Base-by-base conservation (phyloP, 2,888 invertebrate species). In the Schizaphis graminum region DNA sequence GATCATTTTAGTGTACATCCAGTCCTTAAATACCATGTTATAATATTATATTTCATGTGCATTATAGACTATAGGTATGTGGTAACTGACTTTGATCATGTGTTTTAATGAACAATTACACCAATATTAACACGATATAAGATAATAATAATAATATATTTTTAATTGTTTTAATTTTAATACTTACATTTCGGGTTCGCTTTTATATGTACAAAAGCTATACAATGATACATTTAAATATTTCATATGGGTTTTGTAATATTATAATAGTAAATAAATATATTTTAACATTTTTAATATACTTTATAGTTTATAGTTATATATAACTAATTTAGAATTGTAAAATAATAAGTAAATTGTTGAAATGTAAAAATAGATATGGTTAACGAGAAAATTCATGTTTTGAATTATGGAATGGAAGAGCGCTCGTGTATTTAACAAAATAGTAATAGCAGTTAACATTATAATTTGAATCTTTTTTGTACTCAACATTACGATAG, bases 311-410 rank as follows among this genome's bases (percentile, higher is more conserved):
- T 47, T 53, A 53, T 53, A 53, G 53, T 53, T 53, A 53, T 8
- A 0, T 85, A 57, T 47, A 21, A 84, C 21, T 85, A 44, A 3
- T 47, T 91, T 44, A n/a, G 56, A 35, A 67, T 49, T 56, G 7
- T 21, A 85, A 56, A 57, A 56, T 21, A 24, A 85, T 56, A 44
- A 57, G 4, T 56, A 44, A 4, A n/a, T 44, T 11, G 11, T 57
- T 91, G 24, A 86, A 57, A 47, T 86, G 92, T 92, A 92, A 61
- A 67, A 87, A 92, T 87, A 92, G 61, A 86, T 87, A 61, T 87
- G 47, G 41, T 91, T 26, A 41, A 84, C 41, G 10, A 91, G 28
- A 4, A 28, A 41, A 44, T 91, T 84, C 44, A 8, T 89, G 28
- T 57, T 57, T 57, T 41, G 21, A 77, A 77, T 77, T 77, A 77